phyloP scores from a whole-genome alignment of 1,140 invertebrate species.

The Orchesella cincta region DNA sequence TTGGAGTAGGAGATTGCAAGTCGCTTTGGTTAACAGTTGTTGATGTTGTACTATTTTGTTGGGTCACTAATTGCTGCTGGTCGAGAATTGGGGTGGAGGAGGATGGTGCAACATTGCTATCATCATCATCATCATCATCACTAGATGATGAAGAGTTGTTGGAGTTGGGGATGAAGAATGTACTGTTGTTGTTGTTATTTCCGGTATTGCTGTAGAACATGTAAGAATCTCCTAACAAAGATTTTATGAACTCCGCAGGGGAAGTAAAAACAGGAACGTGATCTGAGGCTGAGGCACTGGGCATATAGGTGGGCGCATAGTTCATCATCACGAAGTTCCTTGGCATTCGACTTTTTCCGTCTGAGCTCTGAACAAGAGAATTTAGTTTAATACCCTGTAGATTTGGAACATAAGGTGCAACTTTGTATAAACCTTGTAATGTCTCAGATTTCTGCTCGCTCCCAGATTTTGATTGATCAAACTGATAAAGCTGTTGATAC shows the following conservation, averaged over 20 bases:
- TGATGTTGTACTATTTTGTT: too few species aligned
- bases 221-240: conserved; percentile 18
- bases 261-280: conserved; percentile 13
- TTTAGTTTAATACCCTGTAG: conserved; percentile 2
- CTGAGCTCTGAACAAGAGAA: conserved; percentile 4
- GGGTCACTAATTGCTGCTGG: too few species aligned
- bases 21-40: not conserved
- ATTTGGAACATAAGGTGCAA: not conserved
- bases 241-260: conserved; percentile 20
- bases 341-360: not conserved
- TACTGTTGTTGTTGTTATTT: not conserved
- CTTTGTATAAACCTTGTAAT: conserved; percentile 16
- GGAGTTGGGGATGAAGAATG: not conserved
- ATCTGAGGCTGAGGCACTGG: not conserved
- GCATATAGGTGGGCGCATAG: conserved; percentile 4
- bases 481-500: not conserved
- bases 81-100: too few species aligned
- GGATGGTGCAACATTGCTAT: too few species aligned
- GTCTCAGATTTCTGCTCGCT: not conserved
- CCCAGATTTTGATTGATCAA: not conserved
- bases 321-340: conserved; percentile 1
- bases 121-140: too few species aligned
- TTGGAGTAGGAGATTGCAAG: not conserved
- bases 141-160: not conserved
- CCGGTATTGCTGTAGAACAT: not conserved